Conservation (phyloP, 2,113 vertebrate genomes). For the Cyanoliseus patagonus region DNA sequence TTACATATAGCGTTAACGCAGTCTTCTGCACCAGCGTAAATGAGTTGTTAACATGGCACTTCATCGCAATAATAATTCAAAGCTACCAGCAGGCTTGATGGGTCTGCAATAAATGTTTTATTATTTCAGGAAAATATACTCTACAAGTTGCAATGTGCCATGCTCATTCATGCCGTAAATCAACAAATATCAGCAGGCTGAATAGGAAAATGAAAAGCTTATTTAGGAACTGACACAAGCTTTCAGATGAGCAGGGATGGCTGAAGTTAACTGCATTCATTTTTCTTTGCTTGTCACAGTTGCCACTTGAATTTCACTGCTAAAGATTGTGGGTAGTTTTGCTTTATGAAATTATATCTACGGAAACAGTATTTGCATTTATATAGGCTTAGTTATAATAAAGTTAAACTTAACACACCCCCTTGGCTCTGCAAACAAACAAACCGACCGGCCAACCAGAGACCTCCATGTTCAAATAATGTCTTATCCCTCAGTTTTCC, state of each 20-base stretch:
- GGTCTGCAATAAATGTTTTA: slow-evolving; percentile 80
- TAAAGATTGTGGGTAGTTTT: slow-evolving; percentile 78
- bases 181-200: slow-evolving; percentile 82
- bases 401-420: slow-evolving; percentile 59
- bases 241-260: slow-evolving; percentile 79
- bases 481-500: not conserved
- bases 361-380: slow-evolving; percentile 76
- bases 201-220: slow-evolving; percentile 84
- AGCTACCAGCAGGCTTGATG: slow-evolving; percentile 73
- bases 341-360: slow-evolving; percentile 79
- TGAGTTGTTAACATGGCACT: slow-evolving; percentile 75
- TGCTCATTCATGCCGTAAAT: slow-evolving; percentile 82
- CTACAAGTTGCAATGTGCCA: slow-evolving; percentile 74
- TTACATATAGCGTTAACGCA: slow-evolving; percentile 61
- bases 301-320: slow-evolving; percentile 79
- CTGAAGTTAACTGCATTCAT: slow-evolving; percentile 78
- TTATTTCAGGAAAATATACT: slow-evolving; percentile 80
- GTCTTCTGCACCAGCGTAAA: slow-evolving; percentile 66
- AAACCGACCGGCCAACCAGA: not conserved
- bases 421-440: slow-evolving; percentile 42
- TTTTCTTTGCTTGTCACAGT: slow-evolving; percentile 81
- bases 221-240: slow-evolving; percentile 81
- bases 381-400: slow-evolving; percentile 72
- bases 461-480: not conserved
- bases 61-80: slow-evolving; percentile 76